phyloP scores from a whole-genome alignment of 2,113 vertebrate genomes.

The Cichladusa arquata region DNA sequence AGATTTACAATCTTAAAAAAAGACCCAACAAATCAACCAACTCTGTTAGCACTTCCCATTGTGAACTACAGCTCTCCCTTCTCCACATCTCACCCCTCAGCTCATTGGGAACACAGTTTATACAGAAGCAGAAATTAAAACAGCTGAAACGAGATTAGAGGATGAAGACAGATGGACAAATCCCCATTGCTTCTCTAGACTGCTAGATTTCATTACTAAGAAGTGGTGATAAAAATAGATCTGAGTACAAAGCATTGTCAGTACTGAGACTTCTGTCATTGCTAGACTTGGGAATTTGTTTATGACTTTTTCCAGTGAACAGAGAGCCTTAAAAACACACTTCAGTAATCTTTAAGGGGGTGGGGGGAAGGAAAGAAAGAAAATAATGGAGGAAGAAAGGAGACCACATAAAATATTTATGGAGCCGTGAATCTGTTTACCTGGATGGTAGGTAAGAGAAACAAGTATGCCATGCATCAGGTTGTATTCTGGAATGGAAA shows the following conservation, averaged over 20 bases:
- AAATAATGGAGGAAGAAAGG: rapidly evolving
- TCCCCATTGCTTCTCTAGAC: neutral
- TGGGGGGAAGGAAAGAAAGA: too few species aligned
- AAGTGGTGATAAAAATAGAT: neutral
- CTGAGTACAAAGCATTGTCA: neutral
- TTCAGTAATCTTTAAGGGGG: neutral
- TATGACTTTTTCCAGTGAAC: neutral
- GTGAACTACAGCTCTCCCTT: neutral
- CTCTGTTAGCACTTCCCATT: neutral
- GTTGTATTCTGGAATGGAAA: neutral
- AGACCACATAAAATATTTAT: neutral
- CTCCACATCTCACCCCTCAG: neutral
- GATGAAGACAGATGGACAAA: neutral
- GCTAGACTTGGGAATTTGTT: neutral
- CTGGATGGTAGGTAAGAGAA: neutral
- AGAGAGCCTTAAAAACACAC: neutral
- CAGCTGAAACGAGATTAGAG: neutral
- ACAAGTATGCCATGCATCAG: neutral
- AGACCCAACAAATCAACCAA: neutral
- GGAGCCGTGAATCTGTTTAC: neutral
- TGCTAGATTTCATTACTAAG: neutral
- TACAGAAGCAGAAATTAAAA: neutral
- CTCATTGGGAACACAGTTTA: neutral
- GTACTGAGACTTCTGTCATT: neutral
- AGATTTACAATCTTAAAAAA: neutral